Percentiles rank a stretch among this genome's conserved stretches.
Evolutionary conservation across 2,797 vertebrate genomes (phyloP).

Genomic region (Myripristis jacobus): DNA sequence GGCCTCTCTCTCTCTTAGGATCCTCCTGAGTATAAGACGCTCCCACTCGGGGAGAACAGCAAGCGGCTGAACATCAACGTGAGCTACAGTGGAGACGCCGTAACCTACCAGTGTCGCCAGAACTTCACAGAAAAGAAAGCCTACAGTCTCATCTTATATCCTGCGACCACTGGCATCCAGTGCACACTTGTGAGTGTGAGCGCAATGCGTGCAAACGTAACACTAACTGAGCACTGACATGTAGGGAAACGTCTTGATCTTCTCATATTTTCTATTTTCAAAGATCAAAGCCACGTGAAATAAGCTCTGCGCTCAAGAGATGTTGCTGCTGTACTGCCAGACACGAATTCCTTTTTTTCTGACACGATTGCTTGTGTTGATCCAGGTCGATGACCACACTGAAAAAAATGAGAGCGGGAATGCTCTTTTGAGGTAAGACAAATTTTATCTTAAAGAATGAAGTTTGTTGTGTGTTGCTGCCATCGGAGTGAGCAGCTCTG

Average conservation of each 20-base stretch:
- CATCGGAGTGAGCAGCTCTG: neutral
- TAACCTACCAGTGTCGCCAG: constrained; percentile 57
- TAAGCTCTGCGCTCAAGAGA: neutral
- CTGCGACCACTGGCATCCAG: constrained; percentile 48
- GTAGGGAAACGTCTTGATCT: neutral
- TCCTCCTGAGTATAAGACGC: constrained; percentile 81
- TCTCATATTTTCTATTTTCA: neutral
- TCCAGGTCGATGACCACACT: constrained; percentile 77
- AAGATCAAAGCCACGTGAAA: neutral
- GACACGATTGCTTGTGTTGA: neutral
- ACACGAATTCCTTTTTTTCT: no score
- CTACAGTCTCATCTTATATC: constrained; percentile 87
- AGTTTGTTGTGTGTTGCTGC: no score
- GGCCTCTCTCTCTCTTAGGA: constrained; percentile 81
- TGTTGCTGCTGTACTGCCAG: no score
- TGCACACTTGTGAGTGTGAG: constrained; percentile 86
- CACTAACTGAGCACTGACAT: neutral
- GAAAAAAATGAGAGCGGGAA: constrained; percentile 76
- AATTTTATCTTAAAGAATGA: neutral
- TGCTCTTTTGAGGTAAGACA: constrained; percentile 77
- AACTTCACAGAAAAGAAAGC: constrained; percentile 74
- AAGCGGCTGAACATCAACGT: constrained; percentile 68
- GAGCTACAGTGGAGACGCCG: constrained; percentile 36
- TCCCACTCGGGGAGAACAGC: constrained; percentile 74
- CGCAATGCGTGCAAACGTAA: neutral